Base-by-base conservation (phyloP, 2,113 vertebrate species). In the Irena cyanogastra region DNA sequence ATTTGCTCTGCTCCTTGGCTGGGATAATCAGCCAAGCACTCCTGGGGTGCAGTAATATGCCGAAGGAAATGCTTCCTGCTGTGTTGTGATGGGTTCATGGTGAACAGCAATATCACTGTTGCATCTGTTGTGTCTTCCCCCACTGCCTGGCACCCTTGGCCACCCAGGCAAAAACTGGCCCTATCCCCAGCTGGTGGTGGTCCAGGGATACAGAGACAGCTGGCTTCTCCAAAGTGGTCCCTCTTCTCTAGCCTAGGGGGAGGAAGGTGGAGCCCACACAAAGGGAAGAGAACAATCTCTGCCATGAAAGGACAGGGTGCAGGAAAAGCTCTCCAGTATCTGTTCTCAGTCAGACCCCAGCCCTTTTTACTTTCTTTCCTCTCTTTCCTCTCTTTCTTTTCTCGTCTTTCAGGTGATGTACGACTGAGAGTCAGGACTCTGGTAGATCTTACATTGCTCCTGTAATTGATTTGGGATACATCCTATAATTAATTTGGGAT, bases 21-120 rank as follows among this genome's bases (percentile, higher is more conserved):
- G 53, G 54, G 71, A 56, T 24, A 71, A 66, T 49, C 28, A 47
- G 33, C 20, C 0, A 3, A 66, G 11, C 23, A 4, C 44, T 52
- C 13, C 44, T 6, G 1, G 4, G 2, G 30, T 30, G 20, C 33
- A 39, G 33, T 59, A 77, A 52, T 42, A 37, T 33, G 27, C 42
- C 3, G 4, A 35, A 50, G 30, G 41, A 90, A 79, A 24, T 42
- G 49, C 47, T 76, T 68, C 39, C 30, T 39, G 24, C 23, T 0
- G 0, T 50, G 10, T 16, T 0, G 0, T 17, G 41, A 24, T n/a
- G 63, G 53, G 9, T 52, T n/a, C 35, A 19, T 5, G 13, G 21
- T 28, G 27, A 72, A 33, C 23, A 72, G 33, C n/a, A 44, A 26
- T 37, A 52, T 13, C 45, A 18, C 39, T 7, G 1, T 11, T 4